Evolutionary conservation across 2,888 invertebrate species (phyloP).

Genomic region (Urechis unicinctus): DNA sequence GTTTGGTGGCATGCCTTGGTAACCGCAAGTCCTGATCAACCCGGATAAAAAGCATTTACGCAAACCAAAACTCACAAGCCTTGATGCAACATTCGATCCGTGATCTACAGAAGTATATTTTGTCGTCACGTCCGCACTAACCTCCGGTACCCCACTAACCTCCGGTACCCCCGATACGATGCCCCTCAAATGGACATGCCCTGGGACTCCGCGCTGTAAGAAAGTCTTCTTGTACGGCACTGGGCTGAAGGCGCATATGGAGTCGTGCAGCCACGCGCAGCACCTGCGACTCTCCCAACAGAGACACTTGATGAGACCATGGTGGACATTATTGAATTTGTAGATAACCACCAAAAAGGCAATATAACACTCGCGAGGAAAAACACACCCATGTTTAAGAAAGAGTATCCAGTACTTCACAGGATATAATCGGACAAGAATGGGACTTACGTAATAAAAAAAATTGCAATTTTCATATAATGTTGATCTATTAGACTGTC

Average conservation of each 20-base stretch:
- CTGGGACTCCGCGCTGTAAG: not conserved
- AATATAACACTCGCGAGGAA: not conserved
- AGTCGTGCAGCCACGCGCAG: not conserved
- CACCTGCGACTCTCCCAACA: not conserved
- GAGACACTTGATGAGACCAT: not conserved
- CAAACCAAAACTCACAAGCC: no score
- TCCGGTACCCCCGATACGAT: not conserved
- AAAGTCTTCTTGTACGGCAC: not conserved
- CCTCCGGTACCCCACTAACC: no score
- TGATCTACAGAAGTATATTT: no score
- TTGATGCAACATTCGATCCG: no score
- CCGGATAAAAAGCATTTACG: no score
- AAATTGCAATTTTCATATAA: no score
- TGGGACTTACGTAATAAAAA: no score
- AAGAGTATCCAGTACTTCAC: not conserved
- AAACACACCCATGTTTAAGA: not conserved
- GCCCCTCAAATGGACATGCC: not conserved
- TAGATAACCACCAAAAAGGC: not conserved
- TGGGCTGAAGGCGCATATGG: not conserved
- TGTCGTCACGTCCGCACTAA: no score
- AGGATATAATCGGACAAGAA: no score
- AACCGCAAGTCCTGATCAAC: no score
- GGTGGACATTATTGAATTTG: not conserved
- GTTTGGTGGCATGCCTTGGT: no score
- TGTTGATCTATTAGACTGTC: no score